These are phyloP conservation scores for Capreolus pygargus DNA, from an alignment of 2,113 vertebrate species.

Conservation along the genomic window DNA sequence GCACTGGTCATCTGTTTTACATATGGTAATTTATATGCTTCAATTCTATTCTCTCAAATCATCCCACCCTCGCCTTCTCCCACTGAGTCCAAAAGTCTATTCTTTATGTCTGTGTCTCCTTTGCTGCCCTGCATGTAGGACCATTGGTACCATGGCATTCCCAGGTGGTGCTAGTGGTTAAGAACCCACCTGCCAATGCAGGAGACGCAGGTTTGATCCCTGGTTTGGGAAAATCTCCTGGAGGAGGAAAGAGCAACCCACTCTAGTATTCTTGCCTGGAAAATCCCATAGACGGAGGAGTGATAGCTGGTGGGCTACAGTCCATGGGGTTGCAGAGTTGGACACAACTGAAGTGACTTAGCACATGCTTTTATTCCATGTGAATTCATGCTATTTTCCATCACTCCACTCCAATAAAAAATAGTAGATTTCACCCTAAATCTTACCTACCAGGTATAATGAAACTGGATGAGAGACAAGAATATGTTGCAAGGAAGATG, in stretches of 20 bases:
- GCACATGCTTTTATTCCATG: neutral
- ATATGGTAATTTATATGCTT: neutral
- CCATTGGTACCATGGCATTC: neutral
- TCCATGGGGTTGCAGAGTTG: neutral
- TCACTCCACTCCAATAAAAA: neutral
- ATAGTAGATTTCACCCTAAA: neutral
- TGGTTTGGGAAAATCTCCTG: neutral
- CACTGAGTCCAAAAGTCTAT: neutral
- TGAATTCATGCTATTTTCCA: neutral
- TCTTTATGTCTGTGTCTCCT: neutral
- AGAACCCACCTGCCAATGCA: neutral
- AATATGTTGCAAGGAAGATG: neutral
- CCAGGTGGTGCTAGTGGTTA: neutral
- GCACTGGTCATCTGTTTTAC: neutral
- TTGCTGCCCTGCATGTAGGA: neutral
- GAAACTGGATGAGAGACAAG: neutral
- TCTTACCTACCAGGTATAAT: neutral
- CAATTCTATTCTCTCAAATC: neutral
- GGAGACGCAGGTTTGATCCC: neutral
- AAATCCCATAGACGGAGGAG: neutral
- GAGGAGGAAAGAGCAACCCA: neutral
- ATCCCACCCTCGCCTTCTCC: neutral
- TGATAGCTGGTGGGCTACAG: neutral
- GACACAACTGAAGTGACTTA: neutral
- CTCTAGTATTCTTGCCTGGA: neutral